A percentile compares a stretch with the other conserved stretches of the same genome.
These are phyloP conservation scores for Drosophila diplacantha DNA, from an alignment of 2,888 invertebrate genomes.

Conservation along the genomic window DNA sequence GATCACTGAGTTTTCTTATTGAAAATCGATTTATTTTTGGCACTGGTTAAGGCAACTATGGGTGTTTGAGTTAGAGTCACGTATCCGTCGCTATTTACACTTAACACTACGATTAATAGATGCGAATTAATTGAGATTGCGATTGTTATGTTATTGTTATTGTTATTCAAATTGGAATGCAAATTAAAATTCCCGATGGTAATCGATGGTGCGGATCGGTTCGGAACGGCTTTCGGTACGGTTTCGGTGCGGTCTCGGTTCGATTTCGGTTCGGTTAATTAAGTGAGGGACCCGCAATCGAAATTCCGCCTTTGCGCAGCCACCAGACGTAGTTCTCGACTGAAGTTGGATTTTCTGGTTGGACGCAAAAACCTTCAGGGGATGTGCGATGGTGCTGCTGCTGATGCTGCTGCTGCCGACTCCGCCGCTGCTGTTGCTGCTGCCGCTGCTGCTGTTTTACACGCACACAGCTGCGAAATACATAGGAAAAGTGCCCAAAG, in stretches of 20 bases:
- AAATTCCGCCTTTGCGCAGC: conserved; percentile 75
- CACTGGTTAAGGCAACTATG: conserved; percentile 67
- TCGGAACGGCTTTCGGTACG: conserved; percentile 21
- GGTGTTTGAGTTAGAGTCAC: conserved; percentile 40
- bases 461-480: conserved; percentile 30
- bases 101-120: conserved; percentile 12
- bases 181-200: conserved; percentile 15
- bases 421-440: conserved; percentile 43
- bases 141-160: conserved; percentile 11
- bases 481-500: conserved; percentile 40
- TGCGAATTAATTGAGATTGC: conserved; percentile 12
- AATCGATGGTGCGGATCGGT: conserved; percentile 14
- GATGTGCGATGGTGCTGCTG: conserved; percentile 69
- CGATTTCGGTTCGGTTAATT: conserved; percentile 41
- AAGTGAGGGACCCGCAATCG: conserved; percentile 71
- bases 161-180: conserved; percentile 14
- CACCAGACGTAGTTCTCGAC: conserved; percentile 76
- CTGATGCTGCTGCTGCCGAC: conserved; percentile 34
- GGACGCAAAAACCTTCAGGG: conserved; percentile 77
- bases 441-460: conserved; percentile 37
- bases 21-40: conserved; percentile 52
- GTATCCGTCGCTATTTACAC: conserved; percentile 37
- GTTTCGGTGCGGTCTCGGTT: conserved; percentile 33
- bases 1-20: conserved; percentile 55
- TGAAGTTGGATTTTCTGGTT: conserved; percentile 75